Percentiles rank a stretch among this genome's conserved stretches.
Conservation (phyloP, 92 coral and sea anemone genomes). For the Epizoanthus ramosus region DNA sequence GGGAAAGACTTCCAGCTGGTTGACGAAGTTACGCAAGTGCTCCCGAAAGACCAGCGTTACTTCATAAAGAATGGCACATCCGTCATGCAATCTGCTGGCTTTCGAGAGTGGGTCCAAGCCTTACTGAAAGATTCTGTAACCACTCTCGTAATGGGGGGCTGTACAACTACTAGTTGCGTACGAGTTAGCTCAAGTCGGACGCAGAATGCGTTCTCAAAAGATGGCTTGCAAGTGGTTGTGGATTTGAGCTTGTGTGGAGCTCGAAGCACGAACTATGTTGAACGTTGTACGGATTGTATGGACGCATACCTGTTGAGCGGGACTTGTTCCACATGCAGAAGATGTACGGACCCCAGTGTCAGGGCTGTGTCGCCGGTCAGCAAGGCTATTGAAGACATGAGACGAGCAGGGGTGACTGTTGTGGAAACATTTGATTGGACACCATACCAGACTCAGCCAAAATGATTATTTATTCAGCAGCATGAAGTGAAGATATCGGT, state of each 20-base stretch:
- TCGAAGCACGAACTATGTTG: conserved; percentile 32
- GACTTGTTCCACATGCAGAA: background rate
- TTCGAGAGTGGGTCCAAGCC: conserved; percentile 38
- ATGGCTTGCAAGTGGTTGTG: conserved; percentile 58
- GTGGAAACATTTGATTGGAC: conserved; percentile 49
- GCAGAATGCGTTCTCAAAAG: conserved; percentile 38
- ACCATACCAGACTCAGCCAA: conserved; percentile 24
- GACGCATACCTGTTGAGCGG: conserved; percentile 42
- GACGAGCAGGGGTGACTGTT: conserved; percentile 47
- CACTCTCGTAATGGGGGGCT: conserved; percentile 61
- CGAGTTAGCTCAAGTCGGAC: conserved; percentile 52
- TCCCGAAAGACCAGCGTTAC: conserved; percentile 42
- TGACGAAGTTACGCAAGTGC: conserved; percentile 29
- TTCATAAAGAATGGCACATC: conserved; percentile 47
- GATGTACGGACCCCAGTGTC: conserved; percentile 23
- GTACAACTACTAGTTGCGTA: conserved; percentile 62
- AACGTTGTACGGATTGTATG: conserved; percentile 47
- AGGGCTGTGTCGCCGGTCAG: conserved; percentile 53
- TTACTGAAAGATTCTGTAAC: conserved; percentile 29
- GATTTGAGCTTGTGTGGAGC: conserved; percentile 59
- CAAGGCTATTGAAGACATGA: conserved; percentile 54
- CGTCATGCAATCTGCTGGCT: conserved; percentile 48
- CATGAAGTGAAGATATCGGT: no score
- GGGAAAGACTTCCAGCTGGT: conserved; percentile 53
- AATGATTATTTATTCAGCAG: no score